Evolutionary conservation across 2,113 vertebrate species (phyloP), one percentile per base, ranked within the genome.

Genomic region (Salvator merianae): DNA sequence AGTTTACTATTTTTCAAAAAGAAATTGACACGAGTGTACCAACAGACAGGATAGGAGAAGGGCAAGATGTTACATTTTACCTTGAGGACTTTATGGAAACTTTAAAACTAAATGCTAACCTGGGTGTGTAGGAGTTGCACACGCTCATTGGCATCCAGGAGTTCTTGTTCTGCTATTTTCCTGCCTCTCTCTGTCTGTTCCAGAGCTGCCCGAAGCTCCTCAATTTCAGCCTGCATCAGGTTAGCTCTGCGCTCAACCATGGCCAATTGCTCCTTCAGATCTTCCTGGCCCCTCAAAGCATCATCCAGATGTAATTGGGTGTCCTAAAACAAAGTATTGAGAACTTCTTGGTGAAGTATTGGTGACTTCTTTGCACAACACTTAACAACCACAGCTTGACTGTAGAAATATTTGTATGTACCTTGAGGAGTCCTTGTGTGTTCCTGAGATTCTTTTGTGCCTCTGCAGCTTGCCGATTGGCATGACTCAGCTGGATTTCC

Each of bases 191-290:
- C 97, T 0, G 91, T 97, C 88, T 97, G 97, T 69, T 98, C 97
- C 89, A 97, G 90, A 0, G 88, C 95, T 20, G 88, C 94, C 55
- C 94, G 89, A 0, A 96, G 88, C 86, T 97, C 97, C 79, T 97
- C 96, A 74, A 89, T 38, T 84, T 97, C 96, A 88, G 96, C 94
- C 88, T 96, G 96, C 91, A 96, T 59, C 72, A 98, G 88, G 47
- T 93, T 90, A 18, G 95, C 96, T 83, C 97, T 96, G 84, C 97
- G 97, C 91, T 98, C 97, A 81, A 96, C 91, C 94, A 97, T 95
- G 70, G 94, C 95, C 70, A 97, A 89, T 55, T 98, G 97, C 88
- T 98, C 97, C 86, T 98, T 98, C 80, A 97, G 93, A 77, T 97
- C 97, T 0, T 98, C 97, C 55, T 97, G 95, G 6, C 90, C 3